These are phyloP conservation scores for Parasteatoda lunata DNA, from an alignment of 2,888 invertebrate genomes.

Conservation along the genomic window DNA sequence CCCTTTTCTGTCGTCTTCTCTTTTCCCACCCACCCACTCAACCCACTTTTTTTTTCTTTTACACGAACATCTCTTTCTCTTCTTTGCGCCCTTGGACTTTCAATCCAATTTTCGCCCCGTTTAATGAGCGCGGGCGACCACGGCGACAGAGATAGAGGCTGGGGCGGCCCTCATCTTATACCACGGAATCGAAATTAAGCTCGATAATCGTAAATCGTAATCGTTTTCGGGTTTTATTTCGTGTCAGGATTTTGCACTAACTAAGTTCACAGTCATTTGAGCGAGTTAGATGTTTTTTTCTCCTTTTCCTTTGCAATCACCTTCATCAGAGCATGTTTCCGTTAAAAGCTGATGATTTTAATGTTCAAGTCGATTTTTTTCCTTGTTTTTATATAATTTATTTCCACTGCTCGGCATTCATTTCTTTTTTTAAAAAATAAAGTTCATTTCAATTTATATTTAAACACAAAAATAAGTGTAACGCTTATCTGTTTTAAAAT, in stretches of 20 bases:
- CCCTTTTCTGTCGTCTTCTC: background rate
- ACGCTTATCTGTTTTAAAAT: too few species aligned
- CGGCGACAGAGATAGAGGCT: background rate
- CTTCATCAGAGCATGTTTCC: background rate
- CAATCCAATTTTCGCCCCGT: conserved; percentile 65
- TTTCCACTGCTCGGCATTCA: too few species aligned
- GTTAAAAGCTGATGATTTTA: background rate
- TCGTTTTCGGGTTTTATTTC: conserved; percentile 61
- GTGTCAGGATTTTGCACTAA: conserved; percentile 47
- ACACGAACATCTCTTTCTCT: background rate
- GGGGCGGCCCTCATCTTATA: conserved; percentile 3
- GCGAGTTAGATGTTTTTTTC: background rate
- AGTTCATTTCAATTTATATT: too few species aligned
- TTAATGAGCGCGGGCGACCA: conserved; percentile 58
- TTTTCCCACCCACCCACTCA: background rate
- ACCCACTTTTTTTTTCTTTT: background rate
- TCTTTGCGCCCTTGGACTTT: conserved; percentile 19
- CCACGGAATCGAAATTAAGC: conserved; percentile 51
- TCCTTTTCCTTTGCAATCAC: background rate
- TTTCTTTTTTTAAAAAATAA: too few species aligned
- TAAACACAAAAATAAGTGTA: too few species aligned
- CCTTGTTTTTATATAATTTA: background rate
- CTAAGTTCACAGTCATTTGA: background rate
- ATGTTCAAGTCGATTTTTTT: background rate
- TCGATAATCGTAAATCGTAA: conserved; percentile 66